These are phyloP conservation scores for Hetaerina americana DNA, from an alignment of 1,140 invertebrate genomes.

Conservation along the genomic window DNA sequence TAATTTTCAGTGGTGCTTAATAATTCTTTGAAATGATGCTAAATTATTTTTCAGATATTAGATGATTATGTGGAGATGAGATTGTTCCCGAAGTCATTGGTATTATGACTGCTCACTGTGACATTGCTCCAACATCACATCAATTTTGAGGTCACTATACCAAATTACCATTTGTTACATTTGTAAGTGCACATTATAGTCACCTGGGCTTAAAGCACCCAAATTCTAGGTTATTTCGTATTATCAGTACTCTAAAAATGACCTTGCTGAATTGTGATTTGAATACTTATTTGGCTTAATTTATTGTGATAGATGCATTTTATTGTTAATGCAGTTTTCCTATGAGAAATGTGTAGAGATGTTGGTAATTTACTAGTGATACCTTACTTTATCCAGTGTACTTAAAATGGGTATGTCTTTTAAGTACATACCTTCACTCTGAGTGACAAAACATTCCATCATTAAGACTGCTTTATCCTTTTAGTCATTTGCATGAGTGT, in stretches of 20 bases:
- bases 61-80: conserved; percentile 56
- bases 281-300: neutral
- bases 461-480: neutral
- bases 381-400: neutral
- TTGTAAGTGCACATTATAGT: neutral
- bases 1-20: too few species aligned
- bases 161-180: neutral
- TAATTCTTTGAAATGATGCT: too few species aligned
- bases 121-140: neutral
- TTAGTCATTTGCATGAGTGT: neutral
- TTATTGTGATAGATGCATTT: neutral
- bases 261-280: neutral
- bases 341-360: neutral
- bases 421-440: neutral
- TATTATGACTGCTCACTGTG: conserved; percentile 9
- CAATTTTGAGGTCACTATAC: neutral
- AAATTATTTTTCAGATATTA: conserved; percentile 38
- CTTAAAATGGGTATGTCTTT: neutral
- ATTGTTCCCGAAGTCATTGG: conserved; percentile 41
- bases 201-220: neutral
- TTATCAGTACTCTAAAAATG: neutral
- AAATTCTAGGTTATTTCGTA: neutral
- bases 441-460: neutral
- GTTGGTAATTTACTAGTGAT: neutral
- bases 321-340: neutral